phyloP scores from a whole-genome alignment of 2,113 vertebrate species.

The Myiagra hebetior region DNA sequence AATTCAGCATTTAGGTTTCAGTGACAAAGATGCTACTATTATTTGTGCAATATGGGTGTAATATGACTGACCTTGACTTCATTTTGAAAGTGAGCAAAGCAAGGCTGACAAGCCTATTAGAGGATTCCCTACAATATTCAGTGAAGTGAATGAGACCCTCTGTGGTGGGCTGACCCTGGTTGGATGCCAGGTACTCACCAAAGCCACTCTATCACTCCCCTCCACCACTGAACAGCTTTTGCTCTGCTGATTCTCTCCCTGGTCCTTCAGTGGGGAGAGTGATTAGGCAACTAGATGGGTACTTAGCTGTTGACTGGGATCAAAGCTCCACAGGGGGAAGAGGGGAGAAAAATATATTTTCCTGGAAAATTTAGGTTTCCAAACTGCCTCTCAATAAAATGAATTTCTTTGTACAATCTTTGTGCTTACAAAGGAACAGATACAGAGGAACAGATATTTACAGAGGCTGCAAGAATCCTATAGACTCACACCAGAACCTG shows the following conservation, averaged over 20 bases:
- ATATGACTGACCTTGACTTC: background rate
- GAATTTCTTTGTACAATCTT: background rate
- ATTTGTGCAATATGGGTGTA: background rate
- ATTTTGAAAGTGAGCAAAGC: background rate
- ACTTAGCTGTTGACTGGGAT: background rate
- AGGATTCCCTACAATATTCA: background rate
- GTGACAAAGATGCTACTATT: background rate
- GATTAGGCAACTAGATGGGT: background rate
- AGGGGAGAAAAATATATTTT: background rate
- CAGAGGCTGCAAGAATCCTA: background rate
- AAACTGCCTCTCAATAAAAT: background rate
- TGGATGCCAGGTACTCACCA: background rate
- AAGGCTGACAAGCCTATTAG: background rate
- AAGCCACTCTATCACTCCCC: background rate
- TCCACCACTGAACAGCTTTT: background rate
- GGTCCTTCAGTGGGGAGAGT: background rate
- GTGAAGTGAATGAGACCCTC: background rate
- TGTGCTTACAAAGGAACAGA: background rate
- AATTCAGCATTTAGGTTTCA: background rate
- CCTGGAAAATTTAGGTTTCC: background rate
- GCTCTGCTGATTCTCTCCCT: background rate
- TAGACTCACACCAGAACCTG: background rate
- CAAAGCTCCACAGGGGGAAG: accelerated
- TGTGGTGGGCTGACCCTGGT: background rate
- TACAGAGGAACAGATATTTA: background rate